Evolutionary conservation across 2,797 vertebrate species (phyloP).

Genomic region (Helicolenus hilgendorfi): DNA sequence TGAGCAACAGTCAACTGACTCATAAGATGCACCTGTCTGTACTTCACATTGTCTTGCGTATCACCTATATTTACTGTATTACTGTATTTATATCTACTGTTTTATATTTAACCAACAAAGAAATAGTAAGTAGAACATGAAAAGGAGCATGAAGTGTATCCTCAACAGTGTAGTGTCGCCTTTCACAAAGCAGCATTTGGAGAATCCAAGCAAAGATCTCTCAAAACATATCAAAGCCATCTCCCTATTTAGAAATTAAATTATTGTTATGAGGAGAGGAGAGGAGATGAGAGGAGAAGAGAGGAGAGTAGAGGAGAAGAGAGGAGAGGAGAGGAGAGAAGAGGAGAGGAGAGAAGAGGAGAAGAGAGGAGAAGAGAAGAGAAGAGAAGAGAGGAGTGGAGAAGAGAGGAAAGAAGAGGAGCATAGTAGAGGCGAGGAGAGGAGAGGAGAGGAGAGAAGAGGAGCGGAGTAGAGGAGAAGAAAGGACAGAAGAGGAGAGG

Average conservation of each 20-base stretch:
- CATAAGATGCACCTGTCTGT: neutral
- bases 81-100: neutral
- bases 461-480: rapidly evolving
- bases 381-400: neutral
- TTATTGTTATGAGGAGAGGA: neutral
- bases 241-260: neutral
- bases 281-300: too few species aligned
- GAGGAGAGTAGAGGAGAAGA: too few species aligned
- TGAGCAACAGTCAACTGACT: neutral
- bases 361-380: too few species aligned
- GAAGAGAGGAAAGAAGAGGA: too few species aligned
- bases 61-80: neutral
- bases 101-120: neutral
- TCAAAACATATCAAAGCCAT: neutral
- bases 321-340: too few species aligned
- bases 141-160: neutral
- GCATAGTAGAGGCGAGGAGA: too few species aligned
- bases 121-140: neutral
- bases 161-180: neutral
- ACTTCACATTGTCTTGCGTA: neutral
- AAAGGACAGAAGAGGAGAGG: neutral
- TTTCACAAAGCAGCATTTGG: neutral
- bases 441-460: neutral
- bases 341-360: too few species aligned
- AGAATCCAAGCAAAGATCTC: neutral